Evolutionary conservation across 2,113 vertebrate genomes (phyloP), one percentile per base, ranked within the genome.

Genomic region (Candoia aspera): DNA sequence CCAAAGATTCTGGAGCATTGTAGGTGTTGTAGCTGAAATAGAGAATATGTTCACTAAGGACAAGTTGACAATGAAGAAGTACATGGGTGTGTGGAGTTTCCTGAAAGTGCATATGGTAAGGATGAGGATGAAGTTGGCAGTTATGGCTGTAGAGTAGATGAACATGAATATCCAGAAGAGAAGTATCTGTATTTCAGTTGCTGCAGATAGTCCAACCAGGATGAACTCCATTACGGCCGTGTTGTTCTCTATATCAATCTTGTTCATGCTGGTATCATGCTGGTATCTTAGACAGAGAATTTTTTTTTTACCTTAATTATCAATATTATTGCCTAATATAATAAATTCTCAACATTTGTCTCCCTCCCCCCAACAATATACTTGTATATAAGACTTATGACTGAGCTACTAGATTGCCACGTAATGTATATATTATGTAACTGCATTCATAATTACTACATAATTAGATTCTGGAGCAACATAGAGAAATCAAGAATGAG

Each of bases 11-110:
- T 94, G 54, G 5, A 96, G 92, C 92, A 94, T 93, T 92, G 93
- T 96, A 26, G 95, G 96, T 57, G 91, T 60, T 0, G 94, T 94
- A 12, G 92, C 94, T 4, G 94, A 88, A 24, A 93, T 96, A 15
- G 95, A 95, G 29, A 94, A 94, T 13, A 60, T 60, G 23, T 93
- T 89, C 2, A 55, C 88, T 33, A 54, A 54, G 3, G 60, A 68
- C 17, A 89, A 23, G 2, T 89, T 89, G 46, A 89, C 6, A 1
- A 89, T 46, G 8, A 89, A 49, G 62, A 89, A 89, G 10, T 89
- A 89, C 88, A 89, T 89, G 15, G 88, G 88, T 2, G 88, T 89
- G 49, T 88, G 54, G 68, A 93, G 93, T 13, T 88, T 79, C 33
- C 86, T 42, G 2, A 90, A 83, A 0, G 1, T 85, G 46, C 88